Evolutionary conservation across 2,797 vertebrate species (phyloP).

Genomic region (Rachycentron canadum): DNA sequence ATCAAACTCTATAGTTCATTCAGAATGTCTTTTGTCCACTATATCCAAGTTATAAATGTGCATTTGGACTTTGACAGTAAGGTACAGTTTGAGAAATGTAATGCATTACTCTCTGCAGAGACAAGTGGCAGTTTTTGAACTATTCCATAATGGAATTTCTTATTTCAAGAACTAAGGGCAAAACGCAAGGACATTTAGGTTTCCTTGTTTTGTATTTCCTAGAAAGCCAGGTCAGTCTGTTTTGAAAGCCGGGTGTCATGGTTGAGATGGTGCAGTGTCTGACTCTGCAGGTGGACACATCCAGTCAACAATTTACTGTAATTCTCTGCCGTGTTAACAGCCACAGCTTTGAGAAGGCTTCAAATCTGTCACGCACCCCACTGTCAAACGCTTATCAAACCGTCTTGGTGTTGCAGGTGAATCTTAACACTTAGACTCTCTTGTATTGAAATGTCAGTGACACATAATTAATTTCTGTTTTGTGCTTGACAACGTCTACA

Average conservation of each 20-base stretch:
- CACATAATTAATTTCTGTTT: conserved; percentile 31
- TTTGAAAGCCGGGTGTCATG: conserved; percentile 25
- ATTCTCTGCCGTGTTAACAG: background rate
- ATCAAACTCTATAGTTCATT: conserved; percentile 78
- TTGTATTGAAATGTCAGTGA: conserved; percentile 24
- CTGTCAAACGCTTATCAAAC: conserved; percentile 3
- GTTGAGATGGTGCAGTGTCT: conserved; percentile 24
- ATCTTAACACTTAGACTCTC: background rate
- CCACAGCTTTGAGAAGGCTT: background rate
- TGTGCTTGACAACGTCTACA: conserved; percentile 20
- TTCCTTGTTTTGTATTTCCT: conserved; percentile 41
- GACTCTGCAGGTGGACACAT: conserved; percentile 14
- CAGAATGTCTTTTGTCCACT: conserved; percentile 75
- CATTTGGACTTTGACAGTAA: conserved; percentile 71
- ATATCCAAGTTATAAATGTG: conserved; percentile 73
- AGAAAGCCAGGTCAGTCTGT: conserved; percentile 41
- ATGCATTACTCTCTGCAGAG: conserved; percentile 69
- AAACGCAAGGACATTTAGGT: conserved; percentile 48
- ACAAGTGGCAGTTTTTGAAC: conserved; percentile 72
- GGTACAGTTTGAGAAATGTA: conserved; percentile 72
- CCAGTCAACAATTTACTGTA: background rate
- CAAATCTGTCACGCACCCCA: background rate
- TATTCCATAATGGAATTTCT: conserved; percentile 71
- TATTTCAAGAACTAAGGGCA: conserved; percentile 56
- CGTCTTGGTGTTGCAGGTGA: background rate